Base-by-base conservation (phyloP, 30 jellyfish, hydroid and myxozoan species). In the Mastigias papua region DNA sequence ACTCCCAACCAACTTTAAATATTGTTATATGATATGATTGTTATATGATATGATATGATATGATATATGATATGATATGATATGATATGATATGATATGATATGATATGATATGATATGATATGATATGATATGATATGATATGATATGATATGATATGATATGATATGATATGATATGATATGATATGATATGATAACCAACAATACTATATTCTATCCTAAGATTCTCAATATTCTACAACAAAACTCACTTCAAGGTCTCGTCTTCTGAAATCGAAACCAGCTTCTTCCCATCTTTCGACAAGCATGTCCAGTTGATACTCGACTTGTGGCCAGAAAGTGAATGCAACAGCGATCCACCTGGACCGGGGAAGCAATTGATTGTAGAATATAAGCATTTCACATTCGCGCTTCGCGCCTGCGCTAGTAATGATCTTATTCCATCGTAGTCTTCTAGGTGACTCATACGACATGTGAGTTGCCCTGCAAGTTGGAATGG, bases 281-380 rank as follows among this genome's bases (percentile, higher is more conserved):
- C 23, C 28, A 78, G 28, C 21, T 54, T 54, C 42, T 58, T 78
- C 20, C 88, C 77, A 58, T 78, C 58, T 31, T 27, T 69, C 22
- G 80, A 69, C 6, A 69, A 11, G 60, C 62, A 26, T 1, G 93
- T 95, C 78, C 83, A 77, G 4, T 81, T 19, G 21, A 93, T 61
- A 62, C 33, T 31, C 3, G 77, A 78, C 17, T 80, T 66, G 33
- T 93, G 98, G 2, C 98, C 98, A 21, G 97, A 97, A 17, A 93
- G 77, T 10, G 96, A 34, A 69, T 82, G 91, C 20, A 81, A 60
- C 34, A 93, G 54, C 7, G 97, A 89, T 21, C 98, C 98, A 31
- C 98, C 98, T 15, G 97, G 98, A 15, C 57, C 68, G 25, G 89
- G 97, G 60, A 87, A 93, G 61, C 98, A 93, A 0, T 79, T n/a